phyloP scores from a whole-genome alignment of 2,113 vertebrate species.

The Hypocryptadius cinnamomeus region DNA sequence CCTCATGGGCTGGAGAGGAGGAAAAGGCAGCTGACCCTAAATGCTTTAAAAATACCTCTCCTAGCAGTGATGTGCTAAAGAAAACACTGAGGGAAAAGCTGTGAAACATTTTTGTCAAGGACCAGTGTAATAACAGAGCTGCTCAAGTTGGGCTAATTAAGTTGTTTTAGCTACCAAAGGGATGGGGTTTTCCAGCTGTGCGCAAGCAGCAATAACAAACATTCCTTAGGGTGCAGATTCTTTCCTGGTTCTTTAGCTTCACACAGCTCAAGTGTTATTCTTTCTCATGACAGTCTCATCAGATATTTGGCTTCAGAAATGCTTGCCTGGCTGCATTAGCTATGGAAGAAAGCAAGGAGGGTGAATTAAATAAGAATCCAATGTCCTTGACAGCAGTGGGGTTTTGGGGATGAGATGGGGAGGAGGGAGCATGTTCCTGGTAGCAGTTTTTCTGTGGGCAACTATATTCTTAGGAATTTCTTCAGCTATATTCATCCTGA shows the following conservation, averaged over 20 bases:
- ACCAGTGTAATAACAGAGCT: background rate
- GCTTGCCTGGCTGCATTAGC: background rate
- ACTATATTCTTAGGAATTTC: background rate
- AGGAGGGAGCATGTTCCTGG: background rate
- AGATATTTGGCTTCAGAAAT: constrained; percentile 4
- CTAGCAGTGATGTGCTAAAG: background rate
- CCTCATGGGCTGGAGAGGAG: background rate
- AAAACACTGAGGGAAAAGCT: constrained; percentile 6
- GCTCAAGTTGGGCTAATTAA: constrained; percentile 39
- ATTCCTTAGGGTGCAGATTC: constrained; percentile 37
- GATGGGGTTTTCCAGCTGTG: constrained; percentile 34
- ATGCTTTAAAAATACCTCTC: background rate
- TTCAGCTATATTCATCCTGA: background rate
- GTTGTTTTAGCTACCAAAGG: constrained; percentile 19
- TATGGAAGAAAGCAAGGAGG: background rate
- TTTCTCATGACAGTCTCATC: background rate
- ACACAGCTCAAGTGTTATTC: background rate
- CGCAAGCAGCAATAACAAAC: background rate
- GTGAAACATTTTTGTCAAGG: background rate
- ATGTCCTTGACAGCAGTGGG: background rate
- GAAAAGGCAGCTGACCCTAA: background rate
- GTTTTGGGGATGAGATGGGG: background rate
- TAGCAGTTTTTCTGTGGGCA: background rate
- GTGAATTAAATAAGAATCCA: background rate
- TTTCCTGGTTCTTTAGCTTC: background rate